These are phyloP conservation scores for Melanotaenia pygmaea DNA, from an alignment of 2,797 vertebrate species.

Conservation along the genomic window DNA sequence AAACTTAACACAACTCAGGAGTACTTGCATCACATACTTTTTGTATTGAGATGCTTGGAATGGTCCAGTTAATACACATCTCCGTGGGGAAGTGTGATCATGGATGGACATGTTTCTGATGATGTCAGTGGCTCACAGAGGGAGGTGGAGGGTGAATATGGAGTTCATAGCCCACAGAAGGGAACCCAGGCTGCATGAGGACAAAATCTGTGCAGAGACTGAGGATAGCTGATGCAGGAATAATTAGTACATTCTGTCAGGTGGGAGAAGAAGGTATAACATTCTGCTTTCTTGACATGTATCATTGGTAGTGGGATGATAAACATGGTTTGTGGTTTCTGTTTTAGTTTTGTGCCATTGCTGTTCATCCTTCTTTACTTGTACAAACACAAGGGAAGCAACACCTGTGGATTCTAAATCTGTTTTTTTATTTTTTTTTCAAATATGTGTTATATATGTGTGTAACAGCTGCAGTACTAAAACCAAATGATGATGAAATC, in stretches of 20 bases:
- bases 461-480: conserved; percentile 7
- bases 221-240: conserved; percentile 18
- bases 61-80: conserved; percentile 59
- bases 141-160: conserved; percentile 41
- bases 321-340: conserved; percentile 1
- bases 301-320: not conserved
- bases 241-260: conserved; percentile 19
- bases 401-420: conserved; percentile 1
- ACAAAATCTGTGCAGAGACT: conserved; percentile 10
- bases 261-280: not conserved
- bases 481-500: not conserved
- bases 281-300: not conserved
- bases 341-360: conserved; percentile 7
- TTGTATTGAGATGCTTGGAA: conserved; percentile 34
- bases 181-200: conserved; percentile 32
- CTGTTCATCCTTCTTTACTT: conserved; percentile 13
- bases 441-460: not conserved
- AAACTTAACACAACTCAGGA: conserved; percentile 3
- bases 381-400: not conserved
- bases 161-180: conserved; percentile 47
- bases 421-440: conserved; percentile 16
- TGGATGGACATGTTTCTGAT: conserved; percentile 55
- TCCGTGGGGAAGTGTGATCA: conserved; percentile 61
- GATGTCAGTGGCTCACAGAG: conserved; percentile 62
- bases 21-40: conserved; percentile 34